A percentile compares a stretch with the other conserved stretches of the same genome.
phyloP scores from a whole-genome alignment of 2,888 invertebrate genomes.

The Mesochorus sp. region DNA sequence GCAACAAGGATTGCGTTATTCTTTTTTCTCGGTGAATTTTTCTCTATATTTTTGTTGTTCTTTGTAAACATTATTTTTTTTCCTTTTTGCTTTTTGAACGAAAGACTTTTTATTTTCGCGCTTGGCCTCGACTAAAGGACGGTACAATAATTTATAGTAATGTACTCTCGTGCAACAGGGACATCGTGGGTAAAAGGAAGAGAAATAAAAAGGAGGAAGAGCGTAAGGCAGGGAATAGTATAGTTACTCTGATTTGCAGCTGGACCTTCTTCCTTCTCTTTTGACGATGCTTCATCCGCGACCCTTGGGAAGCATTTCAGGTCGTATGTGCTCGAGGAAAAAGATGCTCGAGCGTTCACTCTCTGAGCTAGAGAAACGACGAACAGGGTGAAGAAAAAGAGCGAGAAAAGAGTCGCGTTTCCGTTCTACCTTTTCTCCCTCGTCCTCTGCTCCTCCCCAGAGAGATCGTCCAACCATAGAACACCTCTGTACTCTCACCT shows the following conservation, averaged over 20 bases:
- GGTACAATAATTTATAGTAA: constrained; percentile 77
- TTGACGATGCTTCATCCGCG: constrained; percentile 76
- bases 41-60: neutral
- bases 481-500: neutral
- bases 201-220: neutral
- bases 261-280: constrained; percentile 71
- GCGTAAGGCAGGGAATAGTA: constrained; percentile 49
- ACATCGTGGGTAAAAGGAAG: constrained; percentile 3
- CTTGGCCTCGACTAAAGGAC: constrained; percentile 59
- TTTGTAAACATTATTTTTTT: neutral
- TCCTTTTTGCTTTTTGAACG: constrained; percentile 63
- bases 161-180: constrained; percentile 77
- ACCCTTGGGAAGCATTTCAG: constrained; percentile 75
- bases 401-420: neutral
- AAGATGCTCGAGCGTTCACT: constrained; percentile 24
- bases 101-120: constrained; percentile 48
- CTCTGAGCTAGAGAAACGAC: constrained; percentile 35
- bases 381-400: neutral
- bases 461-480: constrained; percentile 7
- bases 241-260: constrained; percentile 79
- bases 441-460: no score
- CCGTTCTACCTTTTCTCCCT: constrained; percentile 20
- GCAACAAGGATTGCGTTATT: constrained; percentile 44
- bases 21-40: constrained; percentile 40
- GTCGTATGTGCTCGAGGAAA: constrained; percentile 33